phyloP scores from a whole-genome alignment of 2,888 invertebrate species.

The Aproaerema taeniolella region DNA sequence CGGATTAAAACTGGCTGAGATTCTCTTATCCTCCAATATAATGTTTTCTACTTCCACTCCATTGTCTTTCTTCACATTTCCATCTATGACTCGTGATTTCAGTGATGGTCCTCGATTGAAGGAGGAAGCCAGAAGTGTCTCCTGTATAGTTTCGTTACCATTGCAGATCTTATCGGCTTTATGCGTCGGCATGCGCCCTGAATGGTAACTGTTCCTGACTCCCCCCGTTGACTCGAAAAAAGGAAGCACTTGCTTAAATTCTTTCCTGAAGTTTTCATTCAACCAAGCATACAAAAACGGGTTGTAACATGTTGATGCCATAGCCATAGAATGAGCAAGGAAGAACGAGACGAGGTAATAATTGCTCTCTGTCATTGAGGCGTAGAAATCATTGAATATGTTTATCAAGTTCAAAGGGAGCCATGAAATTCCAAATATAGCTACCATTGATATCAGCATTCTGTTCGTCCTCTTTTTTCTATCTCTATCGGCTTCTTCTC shows the following conservation, averaged over 20 bases:
- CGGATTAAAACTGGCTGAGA: constrained; percentile 52
- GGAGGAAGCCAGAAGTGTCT: constrained; percentile 78
- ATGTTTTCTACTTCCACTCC: constrained; percentile 78
- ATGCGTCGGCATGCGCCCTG: constrained; percentile 61
- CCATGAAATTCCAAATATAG: constrained; percentile 94
- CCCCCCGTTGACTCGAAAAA: constrained; percentile 75
- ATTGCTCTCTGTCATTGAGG: constrained; percentile 80
- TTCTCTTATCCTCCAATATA: constrained; percentile 63
- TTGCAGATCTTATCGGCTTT: constrained; percentile 85
- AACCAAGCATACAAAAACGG: constrained; percentile 98
- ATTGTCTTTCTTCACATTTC: constrained; percentile 63
- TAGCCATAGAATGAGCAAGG: constrained; percentile 93
- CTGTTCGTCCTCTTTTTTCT: constrained; percentile 89
- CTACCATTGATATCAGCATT: constrained; percentile 95
- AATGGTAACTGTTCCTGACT: constrained; percentile 69
- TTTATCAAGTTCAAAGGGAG: constrained; percentile 90
- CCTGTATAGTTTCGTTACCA: constrained; percentile 85
- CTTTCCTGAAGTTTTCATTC: constrained; percentile 96
- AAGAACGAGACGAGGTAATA: constrained; percentile 94
- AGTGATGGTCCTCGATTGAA: constrained; percentile 73
- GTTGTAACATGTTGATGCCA: constrained; percentile 98
- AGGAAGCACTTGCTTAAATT: constrained; percentile 89
- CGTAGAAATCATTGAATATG: constrained; percentile 83
- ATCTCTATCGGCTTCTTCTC: constrained; percentile 88
- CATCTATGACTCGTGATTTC: constrained; percentile 52